Evolutionary conservation across 2,888 invertebrate species (phyloP), one percentile per base, ranked within the genome.

Genomic region (Caenorhabditis auriculariae): DNA sequence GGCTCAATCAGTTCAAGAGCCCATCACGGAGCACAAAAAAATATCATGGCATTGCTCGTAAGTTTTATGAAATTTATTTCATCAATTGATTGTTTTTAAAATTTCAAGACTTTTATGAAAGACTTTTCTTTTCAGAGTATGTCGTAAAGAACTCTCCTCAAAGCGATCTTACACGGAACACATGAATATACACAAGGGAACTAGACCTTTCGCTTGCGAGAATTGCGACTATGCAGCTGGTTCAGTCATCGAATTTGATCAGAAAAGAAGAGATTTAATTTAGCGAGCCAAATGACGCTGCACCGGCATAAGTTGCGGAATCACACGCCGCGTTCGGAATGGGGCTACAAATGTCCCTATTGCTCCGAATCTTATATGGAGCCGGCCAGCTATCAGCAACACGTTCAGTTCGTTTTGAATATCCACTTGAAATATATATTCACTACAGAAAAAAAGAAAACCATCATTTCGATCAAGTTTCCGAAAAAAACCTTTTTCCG

Each of bases 251-350:
- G 17, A 7, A 19, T 32, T 46, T 37, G 9, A 4, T 3, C 4
- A 17, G 15, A 56, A 56, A 26, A 15, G 19, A 23, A 17, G 12
- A 26, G 45, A 4, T 27, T 17, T 37, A 24, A 62, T 81, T 41
- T 54, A 81, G 81, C 81, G 1, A 77, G 77, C 41, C 77, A 81
- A 61, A 81, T 81, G 80, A 81, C 81, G 0, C 66, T 81, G 2
- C 69, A 77, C 19, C 65, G 81, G 7, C 81, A 81, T 52, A 68
- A 66, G 15, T 68, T 81, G n/a, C 63, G 81, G 9, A 75, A 75
- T 47, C 81, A 81, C 62, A 73, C 72, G 2, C 60, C 75, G 5
- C 60, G 72, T 35, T 46, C 66, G 2, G 66, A 75, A 41, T 81
- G 81, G 81, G 76, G 77, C n/a, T 80, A 80, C 49, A 59, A 57